Conservation (phyloP, 1,140 invertebrate genomes). For the Solenopsis invicta region DNA sequence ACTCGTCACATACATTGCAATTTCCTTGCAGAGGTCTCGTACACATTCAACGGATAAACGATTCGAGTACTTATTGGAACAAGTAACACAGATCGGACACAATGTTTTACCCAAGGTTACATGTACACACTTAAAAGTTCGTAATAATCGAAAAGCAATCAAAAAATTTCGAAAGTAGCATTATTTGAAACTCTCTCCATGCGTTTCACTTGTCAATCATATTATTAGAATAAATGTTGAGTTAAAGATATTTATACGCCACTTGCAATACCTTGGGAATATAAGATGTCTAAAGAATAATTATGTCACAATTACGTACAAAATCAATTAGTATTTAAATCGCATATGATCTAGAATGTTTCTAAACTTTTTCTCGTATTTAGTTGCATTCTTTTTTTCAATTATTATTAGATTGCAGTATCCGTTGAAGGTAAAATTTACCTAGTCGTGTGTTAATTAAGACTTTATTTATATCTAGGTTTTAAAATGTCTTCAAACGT, state of each 20-base stretch:
- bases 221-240: conserved; percentile 35
- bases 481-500: conserved; percentile 10
- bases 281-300: conserved; percentile 18
- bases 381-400: not conserved
- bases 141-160: conserved; percentile 25
- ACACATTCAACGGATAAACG: conserved; percentile 70
- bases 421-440: conserved; percentile 50
- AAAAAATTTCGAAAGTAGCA: conserved; percentile 5
- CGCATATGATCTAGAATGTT: conserved; percentile 11
- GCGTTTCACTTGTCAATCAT: not conserved
- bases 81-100: conserved; percentile 64
- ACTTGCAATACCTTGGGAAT: not conserved
- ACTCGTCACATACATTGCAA: conserved; percentile 14
- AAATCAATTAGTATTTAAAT: conserved; percentile 43
- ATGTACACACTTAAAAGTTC: conserved; percentile 2
- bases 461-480: conserved; percentile 4
- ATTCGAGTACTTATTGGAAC: conserved; percentile 62
- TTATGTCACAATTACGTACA: conserved; percentile 33
- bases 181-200: not conserved
- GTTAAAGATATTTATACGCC: not conserved
- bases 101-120: conserved; percentile 43
- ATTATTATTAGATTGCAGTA: conserved; percentile 23
- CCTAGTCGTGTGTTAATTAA: not conserved
- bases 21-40: conserved; percentile 62
- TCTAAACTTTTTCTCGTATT: not conserved